A percentile compares a stretch with the other conserved stretches of the same genome.
These are phyloP conservation scores for Oxyscelio sp. DNA, from an alignment of 2,888 invertebrate species.

Conservation along the genomic window DNA sequence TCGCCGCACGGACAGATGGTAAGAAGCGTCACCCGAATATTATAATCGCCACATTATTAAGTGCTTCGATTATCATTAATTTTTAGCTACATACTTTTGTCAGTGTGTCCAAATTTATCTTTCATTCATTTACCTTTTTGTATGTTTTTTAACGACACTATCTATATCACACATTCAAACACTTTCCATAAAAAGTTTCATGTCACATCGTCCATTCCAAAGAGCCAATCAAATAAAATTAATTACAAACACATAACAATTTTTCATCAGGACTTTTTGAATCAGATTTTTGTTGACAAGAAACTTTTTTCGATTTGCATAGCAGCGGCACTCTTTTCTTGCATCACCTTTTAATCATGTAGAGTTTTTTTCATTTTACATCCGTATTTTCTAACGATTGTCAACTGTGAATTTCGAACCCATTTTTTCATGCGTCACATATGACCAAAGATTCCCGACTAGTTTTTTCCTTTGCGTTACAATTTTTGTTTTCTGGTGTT, in stretches of 20 bases:
- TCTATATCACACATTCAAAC: slow-evolving; percentile 59
- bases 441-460: slow-evolving; percentile 9
- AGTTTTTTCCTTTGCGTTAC: slow-evolving; percentile 11
- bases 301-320: slow-evolving; percentile 60
- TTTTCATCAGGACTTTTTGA: not conserved
- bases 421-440: slow-evolving; percentile 42
- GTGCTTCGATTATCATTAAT: slow-evolving; percentile 83
- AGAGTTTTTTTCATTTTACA: slow-evolving; percentile 37
- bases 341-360: slow-evolving; percentile 70
- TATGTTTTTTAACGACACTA: slow-evolving; percentile 68
- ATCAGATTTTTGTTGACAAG: slow-evolving; percentile 53
- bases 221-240: not conserved
- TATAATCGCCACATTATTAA: slow-evolving; percentile 84
- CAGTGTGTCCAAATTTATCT: slow-evolving; percentile 83
- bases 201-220: slow-evolving; percentile 44
- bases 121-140: slow-evolving; percentile 70
- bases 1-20: slow-evolving; percentile 88
- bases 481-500: slow-evolving; percentile 18
- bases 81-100: slow-evolving; percentile 82
- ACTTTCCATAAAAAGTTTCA: slow-evolving; percentile 62
- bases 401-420: slow-evolving; percentile 33
- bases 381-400: slow-evolving; percentile 24
- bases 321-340: slow-evolving; percentile 65
- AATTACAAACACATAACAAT: not conserved
- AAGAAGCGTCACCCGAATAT: slow-evolving; percentile 86